Base-by-base conservation (phyloP, 2,113 vertebrate species). In the Apeltes quadracus region DNA sequence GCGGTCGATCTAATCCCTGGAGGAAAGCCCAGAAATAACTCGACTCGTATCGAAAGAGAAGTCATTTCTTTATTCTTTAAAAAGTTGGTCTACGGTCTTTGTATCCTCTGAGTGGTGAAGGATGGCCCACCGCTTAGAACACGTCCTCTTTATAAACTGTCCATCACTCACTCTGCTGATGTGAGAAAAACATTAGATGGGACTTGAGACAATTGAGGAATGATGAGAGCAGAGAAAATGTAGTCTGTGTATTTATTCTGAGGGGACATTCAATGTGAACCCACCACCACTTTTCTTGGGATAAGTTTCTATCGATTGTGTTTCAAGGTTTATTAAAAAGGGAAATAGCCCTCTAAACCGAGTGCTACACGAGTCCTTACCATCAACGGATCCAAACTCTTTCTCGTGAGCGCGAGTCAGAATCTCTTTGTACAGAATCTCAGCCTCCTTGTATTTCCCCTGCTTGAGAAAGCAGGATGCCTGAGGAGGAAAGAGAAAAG, bases 381-480 rank as follows among this genome's bases (percentile, higher is more conserved):
- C 97, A 87, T 99, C 97, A 57, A 99, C 97, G 29, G 97, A 96
- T 80, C 98, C 98, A 87, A 99, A 99, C 87, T 99, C 98, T 88
- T 99, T 98, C 93, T 99, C 96, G 0, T 99, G 98, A 83, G 97
- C 97, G 9, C 96, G 95, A 66, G 97, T 99, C 76, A 99, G 95
- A 84, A 99, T 99, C 89, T 99, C 98, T 92, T 99, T 99, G 84
- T 99, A 99, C 25, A 99, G 95, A 43, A 94, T 91, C 90, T 99
- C 98, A 0, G 97, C 98, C 79, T 98, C 96, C 75, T 96, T 96
- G 86, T 98, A 99, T 88, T 99, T 99, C 72, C 95, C 95, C 90
- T 99, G 97, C 89, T 99, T 99, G 87, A 99, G 94, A 84, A 95
- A 99, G 91, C 98, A 99, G 79, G 98, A 99, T 12, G 98, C 98